phyloP scores from a whole-genome alignment of 2,113 vertebrate species.

The Poeciliopsis turrubarensis region DNA sequence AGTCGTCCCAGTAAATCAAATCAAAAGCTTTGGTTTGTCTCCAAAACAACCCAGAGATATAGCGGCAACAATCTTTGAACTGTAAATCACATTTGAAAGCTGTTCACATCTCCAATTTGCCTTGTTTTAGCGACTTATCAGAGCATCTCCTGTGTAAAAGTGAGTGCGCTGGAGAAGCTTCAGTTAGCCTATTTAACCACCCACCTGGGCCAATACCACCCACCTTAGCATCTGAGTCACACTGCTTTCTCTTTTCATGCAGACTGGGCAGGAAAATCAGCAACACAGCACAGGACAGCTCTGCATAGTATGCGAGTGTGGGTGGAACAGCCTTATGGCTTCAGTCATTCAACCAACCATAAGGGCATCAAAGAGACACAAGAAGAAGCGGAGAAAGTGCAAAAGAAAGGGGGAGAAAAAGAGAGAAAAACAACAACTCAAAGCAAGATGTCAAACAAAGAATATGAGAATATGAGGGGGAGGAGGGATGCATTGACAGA shows the following conservation, averaged over 20 bases:
- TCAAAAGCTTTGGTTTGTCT: slow-evolving; percentile 74
- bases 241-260: slow-evolving; percentile 72
- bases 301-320: slow-evolving; percentile 68
- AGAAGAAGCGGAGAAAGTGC: slow-evolving; percentile 33
- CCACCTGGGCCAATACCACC: slow-evolving; percentile 81
- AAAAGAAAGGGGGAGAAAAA: slow-evolving; percentile 29
- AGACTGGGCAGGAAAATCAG: slow-evolving; percentile 76
- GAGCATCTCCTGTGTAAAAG: slow-evolving; percentile 76
- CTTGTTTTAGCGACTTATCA: slow-evolving; percentile 76
- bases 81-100: slow-evolving; percentile 77
- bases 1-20: slow-evolving; percentile 74
- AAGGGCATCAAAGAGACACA: slow-evolving; percentile 76
- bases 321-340: slow-evolving; percentile 79
- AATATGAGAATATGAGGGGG: slow-evolving; percentile 72
- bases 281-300: slow-evolving; percentile 72
- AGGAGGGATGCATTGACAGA: slow-evolving; percentile 66
- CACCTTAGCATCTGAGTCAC: slow-evolving; percentile 82
- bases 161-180: slow-evolving; percentile 73
- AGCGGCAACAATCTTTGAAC: slow-evolving; percentile 73
- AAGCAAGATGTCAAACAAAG: slow-evolving; percentile 77
- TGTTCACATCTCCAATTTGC: slow-evolving; percentile 73
- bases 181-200: slow-evolving; percentile 82
- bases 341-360: slow-evolving; percentile 78
- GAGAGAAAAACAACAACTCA: slow-evolving; percentile 67
- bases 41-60: slow-evolving; percentile 76